phyloP scores from a whole-genome alignment of 2,113 vertebrate species.

The Corvus moneduloides region DNA sequence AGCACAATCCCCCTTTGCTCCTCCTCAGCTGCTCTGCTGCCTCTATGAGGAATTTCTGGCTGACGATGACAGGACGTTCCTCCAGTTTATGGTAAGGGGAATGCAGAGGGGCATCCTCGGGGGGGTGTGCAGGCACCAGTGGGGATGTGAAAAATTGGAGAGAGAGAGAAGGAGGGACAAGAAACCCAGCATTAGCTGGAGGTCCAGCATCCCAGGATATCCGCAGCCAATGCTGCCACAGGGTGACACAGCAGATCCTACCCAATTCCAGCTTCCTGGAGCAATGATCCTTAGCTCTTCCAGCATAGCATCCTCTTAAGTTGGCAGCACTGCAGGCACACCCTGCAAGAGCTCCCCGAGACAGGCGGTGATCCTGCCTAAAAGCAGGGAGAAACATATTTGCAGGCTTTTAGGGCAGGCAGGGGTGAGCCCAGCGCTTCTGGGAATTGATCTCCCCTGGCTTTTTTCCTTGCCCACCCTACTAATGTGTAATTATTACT shows the following conservation, averaged over 20 bases:
- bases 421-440: not conserved
- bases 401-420: not conserved
- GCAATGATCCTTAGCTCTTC: not conserved
- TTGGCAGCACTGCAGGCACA: not conserved
- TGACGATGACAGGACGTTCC: conserved; percentile 66
- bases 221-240: fast-evolving
- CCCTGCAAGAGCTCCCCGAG: not conserved
- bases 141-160: not conserved
- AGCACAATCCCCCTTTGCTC: not conserved
- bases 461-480: not conserved
- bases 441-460: not conserved
- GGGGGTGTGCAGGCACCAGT: not conserved
- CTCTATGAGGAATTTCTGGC: conserved; percentile 71
- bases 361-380: not conserved
- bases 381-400: not conserved
- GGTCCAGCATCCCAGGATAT: fast-evolving
- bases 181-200: not conserved
- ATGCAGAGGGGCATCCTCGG: fast-evolving
- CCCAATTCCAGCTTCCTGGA: not conserved
- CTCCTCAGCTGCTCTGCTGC: conserved; percentile 63
- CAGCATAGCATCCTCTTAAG: not conserved
- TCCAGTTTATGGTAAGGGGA: conserved; percentile 68
- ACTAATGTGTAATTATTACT: not conserved
- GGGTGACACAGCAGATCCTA: not conserved
- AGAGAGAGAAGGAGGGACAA: not conserved